Conservation (phyloP, 2,888 invertebrate genomes). For the Tortricodes alternella region DNA sequence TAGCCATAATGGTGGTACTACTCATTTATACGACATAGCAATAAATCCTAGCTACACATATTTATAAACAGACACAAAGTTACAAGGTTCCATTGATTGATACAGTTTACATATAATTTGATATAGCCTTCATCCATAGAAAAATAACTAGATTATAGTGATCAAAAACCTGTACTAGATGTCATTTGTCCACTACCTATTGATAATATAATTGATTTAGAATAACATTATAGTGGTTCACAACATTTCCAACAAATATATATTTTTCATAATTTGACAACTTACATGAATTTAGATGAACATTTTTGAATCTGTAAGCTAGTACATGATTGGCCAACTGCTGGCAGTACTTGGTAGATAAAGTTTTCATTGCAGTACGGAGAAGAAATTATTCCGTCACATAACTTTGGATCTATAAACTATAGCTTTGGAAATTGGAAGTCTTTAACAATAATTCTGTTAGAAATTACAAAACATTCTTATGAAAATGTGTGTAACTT, state of each 20-base stretch:
- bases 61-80: slow-evolving; percentile 5
- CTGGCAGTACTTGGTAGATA: no score
- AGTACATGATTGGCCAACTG: no score
- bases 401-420: no score
- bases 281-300: background rate
- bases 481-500: no score
- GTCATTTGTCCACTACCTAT: background rate
- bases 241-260: background rate
- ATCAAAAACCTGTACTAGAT: slow-evolving; percentile 61
- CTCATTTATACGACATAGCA: no score
- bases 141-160: slow-evolving; percentile 48
- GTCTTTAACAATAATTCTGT: no score
- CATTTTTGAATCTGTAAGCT: background rate
- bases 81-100: slow-evolving; percentile 6
- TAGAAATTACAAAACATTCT: no score
- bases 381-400: no score
- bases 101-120: slow-evolving; percentile 2
- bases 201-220: background rate
- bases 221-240: background rate
- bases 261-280: background rate
- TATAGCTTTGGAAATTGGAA: no score
- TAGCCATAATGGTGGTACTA: slow-evolving; percentile 5
- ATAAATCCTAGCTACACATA: background rate
- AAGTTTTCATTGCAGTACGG: no score
- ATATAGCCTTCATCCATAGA: slow-evolving; percentile 43